A percentile compares a stretch with the other conserved stretches of the same genome.
phyloP scores from a whole-genome alignment of 1,140 invertebrate genomes.

The Conus ventricosus region DNA sequence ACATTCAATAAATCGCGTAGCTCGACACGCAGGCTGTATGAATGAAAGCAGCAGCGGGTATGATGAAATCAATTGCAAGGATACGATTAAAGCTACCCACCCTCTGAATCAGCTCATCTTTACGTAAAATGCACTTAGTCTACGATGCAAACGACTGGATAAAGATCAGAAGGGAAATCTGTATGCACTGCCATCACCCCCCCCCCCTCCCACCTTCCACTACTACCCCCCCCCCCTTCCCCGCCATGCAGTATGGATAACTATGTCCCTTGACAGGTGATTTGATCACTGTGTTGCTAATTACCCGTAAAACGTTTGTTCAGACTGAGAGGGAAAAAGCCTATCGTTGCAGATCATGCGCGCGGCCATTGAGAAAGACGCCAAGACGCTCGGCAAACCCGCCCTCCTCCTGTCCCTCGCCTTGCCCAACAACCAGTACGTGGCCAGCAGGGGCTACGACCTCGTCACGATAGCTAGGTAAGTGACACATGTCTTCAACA shows the following conservation, averaged over 20 bases:
- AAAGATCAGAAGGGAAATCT: too few species aligned
- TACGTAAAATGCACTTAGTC: too few species aligned
- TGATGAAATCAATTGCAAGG: too few species aligned
- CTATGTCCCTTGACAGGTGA: too few species aligned
- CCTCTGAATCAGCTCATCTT: too few species aligned
- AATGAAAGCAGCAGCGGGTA: too few species aligned
- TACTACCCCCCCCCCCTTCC: not conserved
- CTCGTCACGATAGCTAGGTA: conserved; percentile 33
- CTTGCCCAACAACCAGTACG: conserved; percentile 33
- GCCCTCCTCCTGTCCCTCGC: conserved; percentile 36
- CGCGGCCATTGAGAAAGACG: conserved; percentile 26
- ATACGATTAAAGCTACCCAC: too few species aligned
- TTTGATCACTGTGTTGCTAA: not conserved
- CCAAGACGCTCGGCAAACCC: not conserved
- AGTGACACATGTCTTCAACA: not conserved
- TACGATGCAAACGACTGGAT: too few species aligned
- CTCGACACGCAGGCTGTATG: too few species aligned
- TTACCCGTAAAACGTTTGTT: not conserved
- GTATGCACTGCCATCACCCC: not conserved
- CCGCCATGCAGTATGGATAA: too few species aligned
- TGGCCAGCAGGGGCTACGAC: conserved; percentile 27
- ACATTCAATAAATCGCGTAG: too few species aligned
- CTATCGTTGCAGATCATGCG: conserved; percentile 37
- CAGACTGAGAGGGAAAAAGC: too few species aligned
- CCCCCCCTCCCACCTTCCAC: not conserved